Conservation (phyloP, 92 coral and sea anemone species). For the Porites divaricata region DNA sequence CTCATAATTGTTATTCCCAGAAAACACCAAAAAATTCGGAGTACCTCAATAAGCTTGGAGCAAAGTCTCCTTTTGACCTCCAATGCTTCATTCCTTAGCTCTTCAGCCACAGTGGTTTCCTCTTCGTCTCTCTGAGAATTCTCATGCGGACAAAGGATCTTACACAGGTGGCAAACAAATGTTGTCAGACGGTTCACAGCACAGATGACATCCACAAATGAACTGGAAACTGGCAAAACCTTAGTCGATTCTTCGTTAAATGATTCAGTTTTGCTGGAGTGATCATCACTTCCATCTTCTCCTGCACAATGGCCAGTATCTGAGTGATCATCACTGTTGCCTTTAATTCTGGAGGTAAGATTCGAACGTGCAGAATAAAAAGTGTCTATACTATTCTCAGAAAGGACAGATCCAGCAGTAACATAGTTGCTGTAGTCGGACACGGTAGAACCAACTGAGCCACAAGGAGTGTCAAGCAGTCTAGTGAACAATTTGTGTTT, state of each 20-base stretch:
- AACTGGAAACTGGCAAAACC: constrained; percentile 80
- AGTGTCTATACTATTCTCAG: constrained; percentile 15
- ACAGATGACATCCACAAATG: constrained; percentile 85
- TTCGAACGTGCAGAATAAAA: constrained; percentile 13
- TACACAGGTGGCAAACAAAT: constrained; percentile 85
- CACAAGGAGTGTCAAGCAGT: constrained; percentile 1
- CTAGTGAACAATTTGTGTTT: background rate
- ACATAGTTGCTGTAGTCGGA: constrained; percentile 22
- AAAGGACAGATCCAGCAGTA: constrained; percentile 13
- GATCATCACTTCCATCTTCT: background rate
- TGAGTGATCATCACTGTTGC: background rate
- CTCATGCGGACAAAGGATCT: constrained; percentile 78
- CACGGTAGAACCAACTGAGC: constrained; percentile 12
- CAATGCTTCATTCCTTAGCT: constrained; percentile 38
- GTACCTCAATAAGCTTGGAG: constrained; percentile 76
- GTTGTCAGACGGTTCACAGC: constrained; percentile 83
- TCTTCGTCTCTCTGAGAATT: constrained; percentile 33
- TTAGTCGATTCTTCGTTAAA: background rate
- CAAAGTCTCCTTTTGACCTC: constrained; percentile 61
- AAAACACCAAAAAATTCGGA: background rate
- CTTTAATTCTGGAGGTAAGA: background rate
- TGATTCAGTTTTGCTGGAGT: background rate
- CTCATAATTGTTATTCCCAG: no score
- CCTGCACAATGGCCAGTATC: background rate
- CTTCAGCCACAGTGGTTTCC: constrained; percentile 34